Conservation (phyloP, 2,797 vertebrate genomes). For the Lepus townsendii region DNA sequence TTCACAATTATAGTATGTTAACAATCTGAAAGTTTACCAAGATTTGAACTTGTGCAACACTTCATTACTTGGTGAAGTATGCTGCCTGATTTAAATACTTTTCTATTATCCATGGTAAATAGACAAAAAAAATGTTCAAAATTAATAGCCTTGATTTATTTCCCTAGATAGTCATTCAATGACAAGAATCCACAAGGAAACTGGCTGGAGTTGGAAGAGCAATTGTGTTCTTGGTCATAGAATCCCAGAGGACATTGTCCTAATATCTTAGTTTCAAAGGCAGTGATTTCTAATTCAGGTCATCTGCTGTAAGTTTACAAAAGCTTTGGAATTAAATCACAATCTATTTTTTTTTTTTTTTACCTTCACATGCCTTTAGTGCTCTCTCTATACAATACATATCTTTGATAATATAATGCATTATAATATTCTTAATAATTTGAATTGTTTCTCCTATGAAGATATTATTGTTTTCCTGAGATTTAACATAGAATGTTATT, state of each 20-base stretch:
- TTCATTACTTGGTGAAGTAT: not conserved
- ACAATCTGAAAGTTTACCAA: not conserved
- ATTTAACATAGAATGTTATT: not conserved
- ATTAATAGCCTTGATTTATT: not conserved
- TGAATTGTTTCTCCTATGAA: not conserved
- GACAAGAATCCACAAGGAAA: not conserved
- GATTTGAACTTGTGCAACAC: not conserved
- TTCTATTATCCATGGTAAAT: not conserved
- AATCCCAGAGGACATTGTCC: not conserved
- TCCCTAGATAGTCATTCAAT: not conserved
- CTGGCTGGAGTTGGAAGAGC: not conserved
- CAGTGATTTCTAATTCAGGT: not conserved
- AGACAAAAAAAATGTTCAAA: not conserved
- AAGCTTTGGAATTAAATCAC: not conserved
- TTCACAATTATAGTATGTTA: not conserved
- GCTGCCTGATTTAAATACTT: not conserved
- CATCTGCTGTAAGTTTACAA: not conserved
- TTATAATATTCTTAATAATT: not conserved
- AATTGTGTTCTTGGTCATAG: not conserved
- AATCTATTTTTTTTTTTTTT: not conserved
- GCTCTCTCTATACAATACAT: not conserved
- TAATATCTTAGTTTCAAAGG: not conserved
- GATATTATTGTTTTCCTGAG: not conserved
- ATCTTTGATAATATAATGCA: not conserved
- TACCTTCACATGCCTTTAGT: not conserved